Evolutionary conservation across 2,888 invertebrate genomes (phyloP).

Genomic region (Xestobium rufovillosum): DNA sequence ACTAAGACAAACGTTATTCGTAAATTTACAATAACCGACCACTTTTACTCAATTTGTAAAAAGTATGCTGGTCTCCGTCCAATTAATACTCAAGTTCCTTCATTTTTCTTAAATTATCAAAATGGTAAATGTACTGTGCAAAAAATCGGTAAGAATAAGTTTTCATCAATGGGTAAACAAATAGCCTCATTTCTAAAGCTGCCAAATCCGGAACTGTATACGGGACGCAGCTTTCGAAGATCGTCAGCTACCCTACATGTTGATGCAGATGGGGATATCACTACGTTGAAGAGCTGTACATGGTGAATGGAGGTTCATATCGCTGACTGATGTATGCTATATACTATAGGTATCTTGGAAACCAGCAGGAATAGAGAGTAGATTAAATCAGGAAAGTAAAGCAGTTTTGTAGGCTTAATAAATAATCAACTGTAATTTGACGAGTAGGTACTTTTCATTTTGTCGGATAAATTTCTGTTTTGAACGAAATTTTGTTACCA

Average conservation of each 20-base stretch:
- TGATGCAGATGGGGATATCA: background rate
- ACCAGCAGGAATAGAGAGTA: too few relatives aligned
- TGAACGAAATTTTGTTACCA: too few relatives aligned
- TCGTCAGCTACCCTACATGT: background rate
- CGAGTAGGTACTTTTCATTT: too few relatives aligned
- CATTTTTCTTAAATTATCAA: slow-evolving; percentile 14
- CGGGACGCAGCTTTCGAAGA: slow-evolving; percentile 13
- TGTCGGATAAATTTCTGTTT: too few relatives aligned
- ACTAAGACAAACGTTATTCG: slow-evolving; percentile 16
- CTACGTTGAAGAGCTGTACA: too few relatives aligned
- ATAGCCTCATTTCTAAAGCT: slow-evolving; percentile 14
- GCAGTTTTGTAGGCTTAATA: too few relatives aligned
- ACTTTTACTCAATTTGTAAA: slow-evolving; percentile 12
- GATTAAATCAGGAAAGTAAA: too few relatives aligned
- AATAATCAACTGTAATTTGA: too few relatives aligned
- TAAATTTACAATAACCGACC: slow-evolving; percentile 12
- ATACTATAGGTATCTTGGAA: too few relatives aligned
- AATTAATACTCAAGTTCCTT: background rate
- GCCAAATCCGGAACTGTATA: slow-evolving; percentile 14
- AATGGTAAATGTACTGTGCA: slow-evolving; percentile 12
- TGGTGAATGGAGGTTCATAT: too few relatives aligned
- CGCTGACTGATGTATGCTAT: too few relatives aligned
- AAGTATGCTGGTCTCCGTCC: slow-evolving; percentile 15
- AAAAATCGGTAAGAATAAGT: slow-evolving; percentile 15
- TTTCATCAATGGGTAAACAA: slow-evolving; percentile 11